Evolutionary conservation across 2,888 invertebrate genomes (phyloP).

Genomic region (Euzetes globulus): DNA sequence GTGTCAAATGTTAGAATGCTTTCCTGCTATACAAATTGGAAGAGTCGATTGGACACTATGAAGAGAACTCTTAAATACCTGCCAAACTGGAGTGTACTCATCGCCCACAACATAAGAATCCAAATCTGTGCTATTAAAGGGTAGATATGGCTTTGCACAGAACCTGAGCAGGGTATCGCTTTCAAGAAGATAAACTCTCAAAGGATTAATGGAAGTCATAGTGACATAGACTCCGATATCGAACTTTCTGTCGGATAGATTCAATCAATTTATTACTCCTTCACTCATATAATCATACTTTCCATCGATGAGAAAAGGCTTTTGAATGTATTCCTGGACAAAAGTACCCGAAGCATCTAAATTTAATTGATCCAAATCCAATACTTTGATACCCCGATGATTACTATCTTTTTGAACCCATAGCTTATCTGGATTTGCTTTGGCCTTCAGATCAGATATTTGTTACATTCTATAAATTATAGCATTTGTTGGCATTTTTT

Average conservation of each 20-base stretch:
- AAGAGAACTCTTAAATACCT: slow-evolving; percentile 65
- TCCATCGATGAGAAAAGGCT: slow-evolving; percentile 80
- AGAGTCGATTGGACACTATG: no score
- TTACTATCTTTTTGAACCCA: slow-evolving; percentile 90
- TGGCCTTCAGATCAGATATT: slow-evolving; percentile 48
- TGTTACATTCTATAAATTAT: not conserved
- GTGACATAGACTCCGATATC: slow-evolving; percentile 92
- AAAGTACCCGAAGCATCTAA: slow-evolving; percentile 65
- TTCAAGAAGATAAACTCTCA: slow-evolving; percentile 78
- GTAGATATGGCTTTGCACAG: slow-evolving; percentile 79
- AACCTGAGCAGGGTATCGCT: slow-evolving; percentile 85
- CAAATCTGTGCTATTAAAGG: slow-evolving; percentile 64
- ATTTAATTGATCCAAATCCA: slow-evolving; percentile 62
- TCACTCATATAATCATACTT: slow-evolving; percentile 48
- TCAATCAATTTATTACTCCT: not conserved
- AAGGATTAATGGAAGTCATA: slow-evolving; percentile 79
- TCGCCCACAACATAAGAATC: slow-evolving; percentile 92
- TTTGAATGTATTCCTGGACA: slow-evolving; percentile 80
- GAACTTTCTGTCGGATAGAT: slow-evolving; percentile 60
- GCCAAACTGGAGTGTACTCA: slow-evolving; percentile 89
- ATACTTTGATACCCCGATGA: slow-evolving; percentile 76
- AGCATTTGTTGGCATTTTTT: no score
- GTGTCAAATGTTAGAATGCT: no score
- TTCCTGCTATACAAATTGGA: no score
- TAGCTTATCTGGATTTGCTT: slow-evolving; percentile 58